phyloP scores from a whole-genome alignment of 2,797 vertebrate species.

The Rhyacichthys aspro region DNA sequence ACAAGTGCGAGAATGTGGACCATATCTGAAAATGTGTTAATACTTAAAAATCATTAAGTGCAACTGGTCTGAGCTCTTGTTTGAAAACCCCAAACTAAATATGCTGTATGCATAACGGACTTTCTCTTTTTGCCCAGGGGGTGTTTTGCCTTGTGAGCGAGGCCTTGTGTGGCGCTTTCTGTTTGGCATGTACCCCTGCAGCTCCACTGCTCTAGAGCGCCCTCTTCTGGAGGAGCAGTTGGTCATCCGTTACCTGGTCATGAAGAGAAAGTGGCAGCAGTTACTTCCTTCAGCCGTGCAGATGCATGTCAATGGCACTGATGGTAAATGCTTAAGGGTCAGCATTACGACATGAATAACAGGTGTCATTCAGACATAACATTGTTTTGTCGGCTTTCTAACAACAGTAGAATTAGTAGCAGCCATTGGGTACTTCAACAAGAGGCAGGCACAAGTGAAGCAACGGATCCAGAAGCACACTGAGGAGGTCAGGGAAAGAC shows the following conservation, averaged over 20 bases:
- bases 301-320: slow-evolving; percentile 80
- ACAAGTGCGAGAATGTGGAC: neutral
- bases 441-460: slow-evolving; percentile 66
- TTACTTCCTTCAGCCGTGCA: slow-evolving; percentile 70
- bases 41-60: neutral
- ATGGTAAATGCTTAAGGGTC: too few species aligned
- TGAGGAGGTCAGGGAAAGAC: slow-evolving; percentile 68
- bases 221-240: slow-evolving; percentile 79
- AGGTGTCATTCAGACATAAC: neutral
- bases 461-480: slow-evolving; percentile 56
- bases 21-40: neutral
- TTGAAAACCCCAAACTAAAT: slow-evolving; percentile 12
- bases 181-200: slow-evolving; percentile 85
- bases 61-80: slow-evolving; percentile 14
- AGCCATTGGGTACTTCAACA: slow-evolving; percentile 78
- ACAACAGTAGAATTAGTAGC: slow-evolving; percentile 74
- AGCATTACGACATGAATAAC: too few species aligned
- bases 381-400: neutral
- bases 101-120: slow-evolving; percentile 2
- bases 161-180: slow-evolving; percentile 84
- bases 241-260: slow-evolving; percentile 76
- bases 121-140: slow-evolving; percentile 61
- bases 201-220: slow-evolving; percentile 82
- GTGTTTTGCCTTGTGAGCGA: slow-evolving; percentile 77
- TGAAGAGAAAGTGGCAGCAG: slow-evolving; percentile 84